These are phyloP conservation scores for Conus betulinus DNA, from an alignment of 1,140 invertebrate genomes.

Conservation along the genomic window DNA sequence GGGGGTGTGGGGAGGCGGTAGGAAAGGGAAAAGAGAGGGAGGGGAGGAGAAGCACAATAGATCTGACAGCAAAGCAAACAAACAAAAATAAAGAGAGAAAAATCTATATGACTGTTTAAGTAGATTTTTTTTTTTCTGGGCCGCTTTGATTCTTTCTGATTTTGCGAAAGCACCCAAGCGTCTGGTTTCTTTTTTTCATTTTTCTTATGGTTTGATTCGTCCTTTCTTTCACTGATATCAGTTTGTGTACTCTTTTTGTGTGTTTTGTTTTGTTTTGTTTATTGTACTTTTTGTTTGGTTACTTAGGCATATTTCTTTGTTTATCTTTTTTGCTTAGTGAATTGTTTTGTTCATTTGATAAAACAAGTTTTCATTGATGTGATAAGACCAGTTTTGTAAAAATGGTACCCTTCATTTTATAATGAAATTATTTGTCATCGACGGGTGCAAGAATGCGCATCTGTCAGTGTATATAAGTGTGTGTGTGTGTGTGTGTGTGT, in stretches of 20 bases:
- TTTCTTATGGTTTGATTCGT: too few relatives aligned
- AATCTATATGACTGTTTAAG: background rate
- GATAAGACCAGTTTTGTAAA: background rate
- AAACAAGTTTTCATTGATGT: background rate
- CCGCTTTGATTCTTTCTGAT: too few relatives aligned
- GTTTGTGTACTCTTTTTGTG: too few relatives aligned
- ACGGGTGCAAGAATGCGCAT: background rate
- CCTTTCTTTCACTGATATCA: too few relatives aligned
- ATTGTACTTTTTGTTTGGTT: background rate
- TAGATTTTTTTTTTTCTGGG: too few relatives aligned
- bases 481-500: background rate
- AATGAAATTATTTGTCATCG: background rate
- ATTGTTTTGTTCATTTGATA: background rate
- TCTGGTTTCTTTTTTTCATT: too few relatives aligned
- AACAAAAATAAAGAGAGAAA: background rate
- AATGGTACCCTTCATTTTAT: background rate
- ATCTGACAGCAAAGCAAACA: too few relatives aligned
- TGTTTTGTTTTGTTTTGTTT: too few relatives aligned
- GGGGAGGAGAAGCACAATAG: too few relatives aligned
- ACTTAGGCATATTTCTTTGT: background rate
- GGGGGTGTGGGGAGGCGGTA: background rate
- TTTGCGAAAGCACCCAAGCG: too few relatives aligned
- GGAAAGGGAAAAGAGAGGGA: background rate
- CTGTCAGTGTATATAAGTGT: background rate
- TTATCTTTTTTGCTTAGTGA: background rate